These are phyloP conservation scores for Cichlasoma orientale DNA, from an alignment of 2,797 vertebrate species.

Conservation along the genomic window DNA sequence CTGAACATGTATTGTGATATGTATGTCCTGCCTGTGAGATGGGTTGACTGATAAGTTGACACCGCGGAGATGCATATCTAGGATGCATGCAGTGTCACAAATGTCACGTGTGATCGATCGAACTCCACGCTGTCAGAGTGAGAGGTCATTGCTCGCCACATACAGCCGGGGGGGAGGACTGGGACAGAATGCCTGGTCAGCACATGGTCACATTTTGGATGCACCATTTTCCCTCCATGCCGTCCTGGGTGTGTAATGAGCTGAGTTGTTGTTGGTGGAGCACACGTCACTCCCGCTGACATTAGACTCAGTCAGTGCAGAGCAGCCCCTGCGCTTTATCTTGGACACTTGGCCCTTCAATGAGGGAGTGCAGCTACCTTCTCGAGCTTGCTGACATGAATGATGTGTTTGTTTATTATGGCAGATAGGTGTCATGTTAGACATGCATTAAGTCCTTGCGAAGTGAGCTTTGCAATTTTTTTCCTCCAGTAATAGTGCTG, in stretches of 20 bases:
- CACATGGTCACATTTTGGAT: constrained; percentile 74
- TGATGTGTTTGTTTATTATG: constrained; percentile 75
- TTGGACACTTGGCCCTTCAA: constrained; percentile 37
- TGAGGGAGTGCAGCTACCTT: constrained; percentile 34
- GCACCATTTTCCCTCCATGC: constrained; percentile 42
- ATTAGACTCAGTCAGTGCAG: constrained; percentile 57
- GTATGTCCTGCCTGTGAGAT: constrained; percentile 56
- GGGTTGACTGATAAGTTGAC: constrained; percentile 69
- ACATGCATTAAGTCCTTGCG: constrained; percentile 62
- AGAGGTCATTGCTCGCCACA: constrained; percentile 71
- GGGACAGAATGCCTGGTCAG: constrained; percentile 74
- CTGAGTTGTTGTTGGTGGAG: constrained; percentile 66
- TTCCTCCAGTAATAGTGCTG: constrained; percentile 11
- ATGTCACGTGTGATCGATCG: constrained; percentile 75
- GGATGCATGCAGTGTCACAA: constrained; percentile 70
- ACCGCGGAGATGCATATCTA: constrained; percentile 56
- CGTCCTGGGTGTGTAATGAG: constrained; percentile 72
- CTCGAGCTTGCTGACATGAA: constrained; percentile 69
- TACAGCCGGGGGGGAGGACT: constrained; percentile 52
- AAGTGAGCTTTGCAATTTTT: constrained; percentile 50
- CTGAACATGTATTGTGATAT: constrained; percentile 60
- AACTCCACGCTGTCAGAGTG: constrained; percentile 45
- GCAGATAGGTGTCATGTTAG: constrained; percentile 74
- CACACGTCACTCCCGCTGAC: constrained; percentile 70
- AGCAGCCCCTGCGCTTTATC: constrained; percentile 38